A percentile compares a stretch with the other conserved stretches of the same genome.
phyloP scores from a whole-genome alignment of 2,888 invertebrate genomes.

The Onchidella celtica region DNA sequence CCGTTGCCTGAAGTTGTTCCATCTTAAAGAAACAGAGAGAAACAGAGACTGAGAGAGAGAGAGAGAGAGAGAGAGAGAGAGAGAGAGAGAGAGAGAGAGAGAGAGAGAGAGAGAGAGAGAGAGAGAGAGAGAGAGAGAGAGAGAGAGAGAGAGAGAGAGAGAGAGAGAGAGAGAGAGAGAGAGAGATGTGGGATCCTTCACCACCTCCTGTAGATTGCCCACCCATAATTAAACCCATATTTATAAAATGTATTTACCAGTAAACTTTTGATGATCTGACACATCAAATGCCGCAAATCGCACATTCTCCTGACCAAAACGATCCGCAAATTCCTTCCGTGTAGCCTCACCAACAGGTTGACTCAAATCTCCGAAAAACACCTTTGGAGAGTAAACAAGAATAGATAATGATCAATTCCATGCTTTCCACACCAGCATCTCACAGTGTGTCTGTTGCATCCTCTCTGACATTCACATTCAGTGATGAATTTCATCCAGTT shows the following conservation, averaged over 20 bases:
- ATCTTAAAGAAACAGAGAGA: conserved; percentile 13
- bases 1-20: no score
- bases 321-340: not conserved
- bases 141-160: conserved; percentile 32
- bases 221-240: not conserved
- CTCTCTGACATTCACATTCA: no score
- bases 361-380: conserved; percentile 27
- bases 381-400: no score
- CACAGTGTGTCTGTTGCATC: no score
- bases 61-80: conserved; percentile 31
- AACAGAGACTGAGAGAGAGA: no score
- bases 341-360: not conserved
- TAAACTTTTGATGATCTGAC: conserved; percentile 3
- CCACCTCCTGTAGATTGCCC: no score
- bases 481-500: no score
- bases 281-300: conserved; percentile 7
- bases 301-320: not conserved
- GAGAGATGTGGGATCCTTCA: no score
- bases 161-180: conserved; percentile 33
- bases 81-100: conserved; percentile 30
- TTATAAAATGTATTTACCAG: not conserved
- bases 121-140: conserved; percentile 23
- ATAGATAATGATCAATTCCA: no score
- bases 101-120: conserved; percentile 35
- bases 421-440: no score